These are phyloP conservation scores for Galago senegalensis DNA, from an alignment of 2,797 vertebrate genomes.

Conservation along the genomic window DNA sequence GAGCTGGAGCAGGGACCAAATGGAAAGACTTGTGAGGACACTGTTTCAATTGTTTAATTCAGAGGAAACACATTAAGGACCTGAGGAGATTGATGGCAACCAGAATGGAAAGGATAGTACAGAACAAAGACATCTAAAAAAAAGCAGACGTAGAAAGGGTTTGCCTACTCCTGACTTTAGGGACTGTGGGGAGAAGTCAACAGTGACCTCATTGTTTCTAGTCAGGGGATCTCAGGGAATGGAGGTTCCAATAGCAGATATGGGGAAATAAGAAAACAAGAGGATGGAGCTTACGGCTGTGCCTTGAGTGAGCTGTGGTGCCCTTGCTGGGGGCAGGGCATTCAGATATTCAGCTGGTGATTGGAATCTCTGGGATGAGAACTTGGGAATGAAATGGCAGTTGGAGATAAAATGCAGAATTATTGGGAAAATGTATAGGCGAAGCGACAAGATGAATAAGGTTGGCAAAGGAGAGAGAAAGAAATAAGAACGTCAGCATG, in stretches of 20 bases:
- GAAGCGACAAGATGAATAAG: not conserved
- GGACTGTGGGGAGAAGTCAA: not conserved
- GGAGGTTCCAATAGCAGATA: not conserved
- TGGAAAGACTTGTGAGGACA: conserved; percentile 24
- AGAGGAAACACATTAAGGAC: conserved; percentile 47
- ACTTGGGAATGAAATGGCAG: not conserved
- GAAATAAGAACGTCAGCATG: not conserved
- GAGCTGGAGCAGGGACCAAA: not conserved
- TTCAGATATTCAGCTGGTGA: not conserved
- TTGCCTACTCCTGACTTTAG: not conserved
- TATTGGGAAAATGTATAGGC: not conserved
- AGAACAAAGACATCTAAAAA: conserved; percentile 32
- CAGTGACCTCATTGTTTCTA: not conserved
- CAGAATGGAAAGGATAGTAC: not conserved
- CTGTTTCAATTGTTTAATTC: conserved; percentile 43
- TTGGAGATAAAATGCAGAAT: not conserved
- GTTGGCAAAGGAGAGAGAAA: not conserved
- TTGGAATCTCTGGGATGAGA: not conserved
- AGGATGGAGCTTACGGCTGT: not conserved
- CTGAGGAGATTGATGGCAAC: conserved; percentile 52
- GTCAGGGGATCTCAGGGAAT: not conserved
- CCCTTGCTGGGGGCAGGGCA: not conserved
- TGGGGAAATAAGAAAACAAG: not conserved
- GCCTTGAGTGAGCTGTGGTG: not conserved
- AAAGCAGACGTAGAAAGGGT: not conserved